phyloP scores from a whole-genome alignment of 1,140 invertebrate species.

The Bursaphelenchus mucronatus region DNA sequence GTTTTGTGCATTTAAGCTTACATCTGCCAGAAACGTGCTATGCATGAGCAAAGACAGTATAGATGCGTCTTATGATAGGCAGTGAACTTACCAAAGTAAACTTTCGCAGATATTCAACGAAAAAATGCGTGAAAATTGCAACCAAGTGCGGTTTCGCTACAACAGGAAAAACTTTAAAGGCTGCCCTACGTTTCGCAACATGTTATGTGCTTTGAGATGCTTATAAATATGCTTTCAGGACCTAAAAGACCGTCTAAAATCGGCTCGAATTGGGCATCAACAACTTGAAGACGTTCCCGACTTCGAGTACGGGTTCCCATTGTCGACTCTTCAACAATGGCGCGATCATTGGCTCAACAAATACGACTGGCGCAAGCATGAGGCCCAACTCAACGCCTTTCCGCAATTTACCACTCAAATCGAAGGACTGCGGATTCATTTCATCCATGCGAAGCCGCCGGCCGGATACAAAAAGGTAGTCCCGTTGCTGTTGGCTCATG shows the following conservation, averaged over 20 bases:
- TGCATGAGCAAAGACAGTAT: too few species aligned
- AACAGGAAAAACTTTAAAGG: too few species aligned
- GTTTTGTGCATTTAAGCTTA: too few species aligned
- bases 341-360: constrained; percentile 72
- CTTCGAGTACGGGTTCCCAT: constrained; percentile 76
- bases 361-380: constrained; percentile 73
- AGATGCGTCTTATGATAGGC: too few species aligned
- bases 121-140: too few species aligned
- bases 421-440: constrained; percentile 67
- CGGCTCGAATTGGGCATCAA: constrained; percentile 64
- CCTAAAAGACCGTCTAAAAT: constrained; percentile 66
- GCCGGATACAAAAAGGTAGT: constrained; percentile 48
- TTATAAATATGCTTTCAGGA: constrained; percentile 48
- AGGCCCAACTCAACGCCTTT: constrained; percentile 69
- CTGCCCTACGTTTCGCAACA: too few species aligned
- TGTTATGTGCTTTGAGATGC: too few species aligned
- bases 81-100: too few species aligned
- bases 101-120: too few species aligned
- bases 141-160: too few species aligned
- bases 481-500: constrained; percentile 70
- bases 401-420: constrained; percentile 70
- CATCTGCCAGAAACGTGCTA: too few species aligned
- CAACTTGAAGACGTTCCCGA: constrained; percentile 69
- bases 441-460: constrained; percentile 41
- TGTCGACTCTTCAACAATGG: constrained; percentile 69